Conservation (phyloP, 2,888 invertebrate species). For the Polydesmus complanatus region DNA sequence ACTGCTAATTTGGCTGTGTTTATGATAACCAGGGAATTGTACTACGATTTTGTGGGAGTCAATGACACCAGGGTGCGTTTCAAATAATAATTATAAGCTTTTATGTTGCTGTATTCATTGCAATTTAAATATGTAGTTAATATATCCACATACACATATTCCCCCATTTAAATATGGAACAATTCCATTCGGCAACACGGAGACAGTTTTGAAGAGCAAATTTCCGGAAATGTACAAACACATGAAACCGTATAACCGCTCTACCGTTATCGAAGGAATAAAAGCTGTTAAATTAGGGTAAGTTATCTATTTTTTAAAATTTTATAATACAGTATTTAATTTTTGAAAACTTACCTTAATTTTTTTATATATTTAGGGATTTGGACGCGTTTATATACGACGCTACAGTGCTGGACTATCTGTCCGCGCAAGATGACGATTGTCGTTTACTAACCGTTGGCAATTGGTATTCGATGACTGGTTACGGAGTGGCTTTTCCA, state of each 20-base stretch:
- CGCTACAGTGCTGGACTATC: constrained; percentile 91
- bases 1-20: constrained; percentile 99
- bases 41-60: constrained; percentile 75
- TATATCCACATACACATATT: constrained; percentile 70
- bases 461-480: constrained; percentile 97
- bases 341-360: background rate
- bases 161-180: constrained; percentile 92
- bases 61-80: constrained; percentile 50
- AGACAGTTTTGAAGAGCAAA: constrained; percentile 62
- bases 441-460: constrained; percentile 93
- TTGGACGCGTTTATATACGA: constrained; percentile 97
- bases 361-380: constrained; percentile 40
- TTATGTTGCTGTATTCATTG: no score
- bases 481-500: constrained; percentile 93
- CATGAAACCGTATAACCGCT: constrained; percentile 72
- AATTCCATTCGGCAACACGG: constrained; percentile 90
- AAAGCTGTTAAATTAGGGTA: constrained; percentile 68
- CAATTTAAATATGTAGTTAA: constrained; percentile 50
- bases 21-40: constrained; percentile 97
- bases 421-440: constrained; percentile 64
- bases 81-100: no score
- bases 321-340: background rate
- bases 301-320: constrained; percentile 22
- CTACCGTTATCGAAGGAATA: constrained; percentile 74
- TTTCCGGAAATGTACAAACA: constrained; percentile 76